These are phyloP conservation scores for Calliphora vomitoria DNA, from an alignment of 2,888 invertebrate species.

Conservation along the genomic window DNA sequence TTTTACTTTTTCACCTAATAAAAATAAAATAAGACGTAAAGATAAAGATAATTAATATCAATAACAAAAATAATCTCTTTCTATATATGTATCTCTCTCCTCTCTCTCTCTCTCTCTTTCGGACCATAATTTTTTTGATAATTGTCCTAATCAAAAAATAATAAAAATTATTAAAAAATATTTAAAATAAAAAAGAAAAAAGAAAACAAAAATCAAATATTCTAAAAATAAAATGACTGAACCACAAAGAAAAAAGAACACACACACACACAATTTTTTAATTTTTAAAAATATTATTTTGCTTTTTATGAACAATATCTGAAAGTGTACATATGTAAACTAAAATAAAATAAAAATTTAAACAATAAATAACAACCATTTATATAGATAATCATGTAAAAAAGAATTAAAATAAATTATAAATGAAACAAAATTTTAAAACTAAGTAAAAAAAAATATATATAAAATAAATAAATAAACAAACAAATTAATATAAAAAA, in stretches of 20 bases:
- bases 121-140: slow-evolving; percentile 71
- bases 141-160: slow-evolving; percentile 62
- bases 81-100: slow-evolving; percentile 25
- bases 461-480: slow-evolving; percentile 8
- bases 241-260: slow-evolving; percentile 51
- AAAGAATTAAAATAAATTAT: slow-evolving; percentile 40
- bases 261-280: slow-evolving; percentile 44
- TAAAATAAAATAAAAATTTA: slow-evolving; percentile 58
- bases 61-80: slow-evolving; percentile 46
- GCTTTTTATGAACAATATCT: slow-evolving; percentile 65
- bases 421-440: slow-evolving; percentile 40
- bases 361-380: slow-evolving; percentile 59
- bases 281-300: slow-evolving; percentile 53
- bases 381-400: slow-evolving; percentile 71
- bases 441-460: slow-evolving; percentile 35
- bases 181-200: slow-evolving; percentile 42
- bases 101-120: slow-evolving; percentile 57
- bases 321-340: slow-evolving; percentile 71
- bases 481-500: slow-evolving; percentile 28
- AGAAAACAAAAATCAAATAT: slow-evolving; percentile 70
- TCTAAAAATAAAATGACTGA: slow-evolving; percentile 72
- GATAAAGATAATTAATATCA: slow-evolving; percentile 23
- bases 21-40: slow-evolving; percentile 2
- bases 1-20: slow-evolving; percentile 35
- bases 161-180: slow-evolving; percentile 46